These are phyloP conservation scores for Sebastes paucispinis DNA, from an alignment of 2,797 vertebrate species.

Conservation along the genomic window DNA sequence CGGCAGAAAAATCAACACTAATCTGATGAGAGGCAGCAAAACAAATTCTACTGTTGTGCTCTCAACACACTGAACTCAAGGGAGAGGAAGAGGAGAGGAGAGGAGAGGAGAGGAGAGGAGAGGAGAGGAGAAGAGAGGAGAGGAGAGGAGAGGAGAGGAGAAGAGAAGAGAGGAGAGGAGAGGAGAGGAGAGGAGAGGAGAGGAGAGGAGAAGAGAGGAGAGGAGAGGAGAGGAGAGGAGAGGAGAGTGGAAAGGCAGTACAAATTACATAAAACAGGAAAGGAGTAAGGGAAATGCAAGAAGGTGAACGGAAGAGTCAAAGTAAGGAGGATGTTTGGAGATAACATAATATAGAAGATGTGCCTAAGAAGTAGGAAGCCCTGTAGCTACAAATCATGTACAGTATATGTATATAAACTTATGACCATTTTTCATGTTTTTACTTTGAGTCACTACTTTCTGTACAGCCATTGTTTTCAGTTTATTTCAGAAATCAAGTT, in stretches of 20 bases:
- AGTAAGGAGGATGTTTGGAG: neutral
- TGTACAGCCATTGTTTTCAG: neutral
- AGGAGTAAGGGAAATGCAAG: neutral
- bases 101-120: slow-evolving; percentile 13
- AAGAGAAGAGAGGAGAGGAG: slow-evolving; percentile 7
- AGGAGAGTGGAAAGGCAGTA: no score
- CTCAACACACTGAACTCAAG: slow-evolving; percentile 66
- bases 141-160: no score
- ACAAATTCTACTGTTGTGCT: slow-evolving; percentile 85
- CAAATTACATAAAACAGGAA: neutral
- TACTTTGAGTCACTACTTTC: neutral
- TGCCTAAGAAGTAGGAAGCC: neutral
- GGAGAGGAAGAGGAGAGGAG: slow-evolving; percentile 30
- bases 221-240: neutral
- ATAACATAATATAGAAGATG: neutral
- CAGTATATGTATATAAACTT: neutral
- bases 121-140: neutral
- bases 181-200: slow-evolving; percentile 11
- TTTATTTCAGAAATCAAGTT: neutral
- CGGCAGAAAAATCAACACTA: slow-evolving; percentile 91
- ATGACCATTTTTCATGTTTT: neutral
- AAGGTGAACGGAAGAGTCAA: neutral
- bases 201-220: neutral
- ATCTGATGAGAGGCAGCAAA: slow-evolving; percentile 91
- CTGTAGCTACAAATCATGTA: neutral